Evolutionary conservation across 2,113 vertebrate species (phyloP).

Genomic region (Tiliqua scincoides): DNA sequence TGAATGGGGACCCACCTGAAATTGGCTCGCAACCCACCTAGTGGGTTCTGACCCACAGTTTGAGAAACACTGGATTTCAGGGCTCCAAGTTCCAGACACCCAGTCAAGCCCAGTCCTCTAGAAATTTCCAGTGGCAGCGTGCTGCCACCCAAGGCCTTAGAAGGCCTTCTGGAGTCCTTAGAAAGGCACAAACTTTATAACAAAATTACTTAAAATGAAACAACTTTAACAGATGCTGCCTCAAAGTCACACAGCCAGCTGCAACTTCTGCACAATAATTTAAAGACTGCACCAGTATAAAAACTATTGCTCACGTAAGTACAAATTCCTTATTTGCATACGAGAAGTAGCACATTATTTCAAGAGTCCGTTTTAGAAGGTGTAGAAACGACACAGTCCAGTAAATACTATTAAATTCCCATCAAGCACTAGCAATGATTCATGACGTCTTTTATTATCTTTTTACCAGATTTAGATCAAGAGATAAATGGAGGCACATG

Average conservation of each 20-base stretch:
- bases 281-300: not conserved
- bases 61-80: no score
- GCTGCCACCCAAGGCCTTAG: no score
- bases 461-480: not conserved
- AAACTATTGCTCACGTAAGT: not conserved
- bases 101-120: no score
- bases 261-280: not conserved
- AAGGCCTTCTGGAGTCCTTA: no score
- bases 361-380: not conserved
- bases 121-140: no score
- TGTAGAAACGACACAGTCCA: not conserved
- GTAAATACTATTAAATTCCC: not conserved
- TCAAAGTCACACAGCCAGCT: not conserved
- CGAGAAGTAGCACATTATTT: not conserved
- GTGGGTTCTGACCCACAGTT: no score
- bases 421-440: not conserved
- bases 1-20: no score
- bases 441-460: not conserved
- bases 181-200: no score
- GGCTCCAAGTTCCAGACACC: no score
- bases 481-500: not conserved
- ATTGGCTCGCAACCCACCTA: no score
- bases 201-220: no score
- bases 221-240: not conserved
- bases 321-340: constrained; percentile 5